Conservation (phyloP, 2,113 vertebrate species). For the Syngnathus typhle region DNA sequence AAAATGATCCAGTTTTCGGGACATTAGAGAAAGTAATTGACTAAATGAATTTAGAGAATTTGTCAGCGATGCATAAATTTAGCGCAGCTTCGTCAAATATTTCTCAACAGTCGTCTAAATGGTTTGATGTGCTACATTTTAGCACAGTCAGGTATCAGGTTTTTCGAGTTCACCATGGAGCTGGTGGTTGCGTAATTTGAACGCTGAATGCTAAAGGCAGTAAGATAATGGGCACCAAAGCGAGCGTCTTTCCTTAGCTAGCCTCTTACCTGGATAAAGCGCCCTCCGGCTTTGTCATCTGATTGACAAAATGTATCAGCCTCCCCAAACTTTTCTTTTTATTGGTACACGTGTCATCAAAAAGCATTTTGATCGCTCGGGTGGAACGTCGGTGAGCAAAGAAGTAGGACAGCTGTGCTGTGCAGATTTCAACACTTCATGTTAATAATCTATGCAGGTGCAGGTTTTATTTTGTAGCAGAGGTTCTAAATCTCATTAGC, state of each 20-base stretch:
- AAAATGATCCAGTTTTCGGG: not conserved
- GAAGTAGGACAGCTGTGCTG: not conserved
- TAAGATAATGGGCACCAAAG: not conserved
- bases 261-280: not conserved
- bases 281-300: not conserved
- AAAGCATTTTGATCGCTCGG: not conserved
- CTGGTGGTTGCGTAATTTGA: not conserved
- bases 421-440: not conserved
- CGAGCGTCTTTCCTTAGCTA: not conserved
- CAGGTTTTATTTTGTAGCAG: not conserved
- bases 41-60: not conserved
- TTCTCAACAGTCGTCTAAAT: no score
- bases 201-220: not conserved
- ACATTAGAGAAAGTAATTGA: not conserved
- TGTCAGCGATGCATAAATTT: no score
- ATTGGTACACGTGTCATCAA: not conserved
- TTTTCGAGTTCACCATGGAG: not conserved
- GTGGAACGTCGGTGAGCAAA: no score
- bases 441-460: not conserved
- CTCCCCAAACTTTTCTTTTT: not conserved
- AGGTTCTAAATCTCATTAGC: slow-evolving; percentile 1
- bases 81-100: no score
- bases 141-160: no score
- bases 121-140: no score
- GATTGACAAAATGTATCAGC: not conserved